These are phyloP conservation scores for Halocynthia aurantium DNA, from an alignment of 23 tunicate species.

Conservation along the genomic window DNA sequence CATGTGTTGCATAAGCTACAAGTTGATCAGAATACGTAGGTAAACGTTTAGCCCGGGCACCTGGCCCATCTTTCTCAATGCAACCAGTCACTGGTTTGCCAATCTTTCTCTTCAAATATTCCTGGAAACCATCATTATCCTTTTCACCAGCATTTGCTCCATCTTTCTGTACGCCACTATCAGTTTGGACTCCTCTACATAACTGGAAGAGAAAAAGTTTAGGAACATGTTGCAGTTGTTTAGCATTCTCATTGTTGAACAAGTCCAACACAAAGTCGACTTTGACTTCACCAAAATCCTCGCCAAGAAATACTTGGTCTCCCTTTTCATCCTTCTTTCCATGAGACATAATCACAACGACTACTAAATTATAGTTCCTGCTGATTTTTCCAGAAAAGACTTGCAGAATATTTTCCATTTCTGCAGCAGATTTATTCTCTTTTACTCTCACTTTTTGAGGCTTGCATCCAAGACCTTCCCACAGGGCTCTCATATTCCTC, in stretches of 20 bases:
- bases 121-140: not conserved
- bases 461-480: conserved; percentile 32
- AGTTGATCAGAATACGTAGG: conserved; percentile 35
- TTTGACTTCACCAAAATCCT: conserved; percentile 9
- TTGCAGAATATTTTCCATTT: conserved; percentile 11
- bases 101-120: not conserved
- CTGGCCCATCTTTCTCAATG: conserved; percentile 10
- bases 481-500: conserved; percentile 24
- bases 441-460: not conserved
- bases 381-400: conserved; percentile 10
- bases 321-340: conserved; percentile 22
- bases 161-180: not conserved
- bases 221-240: conserved; percentile 30
- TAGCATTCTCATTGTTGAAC: conserved; percentile 53
- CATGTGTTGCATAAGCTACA: conserved; percentile 43
- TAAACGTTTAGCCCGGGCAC: not conserved
- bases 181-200: conserved; percentile 37
- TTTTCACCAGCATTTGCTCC: not conserved
- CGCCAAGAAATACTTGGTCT: conserved; percentile 32
- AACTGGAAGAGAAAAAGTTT: conserved; percentile 65
- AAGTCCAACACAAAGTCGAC: conserved; percentile 27
- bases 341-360: conserved; percentile 55
- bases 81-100: not conserved
- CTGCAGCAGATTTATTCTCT: conserved; percentile 17
- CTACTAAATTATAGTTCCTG: conserved; percentile 25